A percentile compares a stretch with the other conserved stretches of the same genome.
Conservation (phyloP, 2,888 invertebrate species). For the Notodonta dromedarius region DNA sequence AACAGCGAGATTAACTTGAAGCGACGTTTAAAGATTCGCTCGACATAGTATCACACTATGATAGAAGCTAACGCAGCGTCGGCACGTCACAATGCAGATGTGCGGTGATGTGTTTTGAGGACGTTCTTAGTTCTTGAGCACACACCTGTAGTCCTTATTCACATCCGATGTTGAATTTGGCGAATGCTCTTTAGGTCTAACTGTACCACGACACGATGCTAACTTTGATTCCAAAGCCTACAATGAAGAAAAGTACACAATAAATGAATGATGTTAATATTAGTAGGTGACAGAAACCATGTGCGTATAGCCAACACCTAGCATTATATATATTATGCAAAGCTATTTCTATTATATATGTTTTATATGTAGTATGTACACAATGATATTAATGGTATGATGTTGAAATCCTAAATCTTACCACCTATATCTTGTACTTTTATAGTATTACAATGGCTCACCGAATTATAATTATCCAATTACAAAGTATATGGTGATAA, state of each 20-base stretch:
- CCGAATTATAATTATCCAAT: background rate
- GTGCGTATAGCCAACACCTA: slow-evolving; percentile 55
- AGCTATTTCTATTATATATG: slow-evolving; percentile 25
- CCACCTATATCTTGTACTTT: background rate
- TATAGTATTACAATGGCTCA: background rate
- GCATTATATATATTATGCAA: slow-evolving; percentile 21
- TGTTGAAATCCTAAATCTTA: slow-evolving; percentile 23
- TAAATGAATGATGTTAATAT: slow-evolving; percentile 79
- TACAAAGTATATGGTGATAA: background rate
- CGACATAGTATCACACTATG: slow-evolving; percentile 51
- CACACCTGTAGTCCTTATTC: slow-evolving; percentile 84
- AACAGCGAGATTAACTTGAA: slow-evolving; percentile 57
- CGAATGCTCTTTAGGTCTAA: slow-evolving; percentile 83
- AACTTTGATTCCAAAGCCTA: slow-evolving; percentile 89
- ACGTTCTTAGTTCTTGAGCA: slow-evolving; percentile 77
- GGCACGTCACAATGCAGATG: slow-evolving; percentile 41
- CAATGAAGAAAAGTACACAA: slow-evolving; percentile 81
- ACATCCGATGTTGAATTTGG: slow-evolving; percentile 79
- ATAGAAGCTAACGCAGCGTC: slow-evolving; percentile 41
- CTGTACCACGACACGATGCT: slow-evolving; percentile 86
- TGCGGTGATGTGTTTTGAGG: slow-evolving; percentile 38
- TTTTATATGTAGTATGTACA: slow-evolving; percentile 13
- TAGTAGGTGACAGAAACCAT: slow-evolving; percentile 66
- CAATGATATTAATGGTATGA: slow-evolving; percentile 17
- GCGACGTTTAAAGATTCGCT: slow-evolving; percentile 47